Percentiles rank a stretch among this genome's conserved stretches.
phyloP scores from a whole-genome alignment of 92 coral and sea anemone species.

The Heliopora coerulea region DNA sequence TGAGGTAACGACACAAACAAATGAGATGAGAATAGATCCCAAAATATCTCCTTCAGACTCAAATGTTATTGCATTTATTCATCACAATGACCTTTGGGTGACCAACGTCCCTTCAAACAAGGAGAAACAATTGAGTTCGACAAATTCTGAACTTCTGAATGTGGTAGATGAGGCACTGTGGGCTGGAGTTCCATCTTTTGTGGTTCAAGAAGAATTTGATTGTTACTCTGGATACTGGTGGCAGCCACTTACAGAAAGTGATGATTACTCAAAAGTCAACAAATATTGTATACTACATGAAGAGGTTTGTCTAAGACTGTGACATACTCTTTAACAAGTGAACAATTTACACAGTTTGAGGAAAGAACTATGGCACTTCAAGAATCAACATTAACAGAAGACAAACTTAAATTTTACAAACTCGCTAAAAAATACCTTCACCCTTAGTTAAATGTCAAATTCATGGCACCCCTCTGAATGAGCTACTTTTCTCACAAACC shows the following conservation, averaged over 20 bases:
- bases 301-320: no score
- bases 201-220: constrained; percentile 96
- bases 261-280: constrained; percentile 57
- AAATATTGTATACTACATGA: constrained; percentile 87
- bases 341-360: no score
- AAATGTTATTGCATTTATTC: constrained; percentile 87
- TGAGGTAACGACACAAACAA: constrained; percentile 77
- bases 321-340: no score
- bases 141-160: constrained; percentile 76
- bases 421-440: no score
- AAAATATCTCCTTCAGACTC: constrained; percentile 95
- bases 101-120: constrained; percentile 71
- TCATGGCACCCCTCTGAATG: no score
- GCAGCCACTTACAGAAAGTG: constrained; percentile 69
- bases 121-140: constrained; percentile 73
- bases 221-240: constrained; percentile 99
- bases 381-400: no score
- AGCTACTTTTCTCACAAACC: no score
- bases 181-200: constrained; percentile 98
- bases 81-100: constrained; percentile 94
- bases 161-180: constrained; percentile 77
- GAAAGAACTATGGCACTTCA: no score
- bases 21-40: constrained; percentile 90
- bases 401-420: no score
- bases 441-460: no score